Percentiles rank a stretch among this genome's conserved stretches.
Conservation (phyloP, 2,113 vertebrate species). For the Pterocles gutturalis region DNA sequence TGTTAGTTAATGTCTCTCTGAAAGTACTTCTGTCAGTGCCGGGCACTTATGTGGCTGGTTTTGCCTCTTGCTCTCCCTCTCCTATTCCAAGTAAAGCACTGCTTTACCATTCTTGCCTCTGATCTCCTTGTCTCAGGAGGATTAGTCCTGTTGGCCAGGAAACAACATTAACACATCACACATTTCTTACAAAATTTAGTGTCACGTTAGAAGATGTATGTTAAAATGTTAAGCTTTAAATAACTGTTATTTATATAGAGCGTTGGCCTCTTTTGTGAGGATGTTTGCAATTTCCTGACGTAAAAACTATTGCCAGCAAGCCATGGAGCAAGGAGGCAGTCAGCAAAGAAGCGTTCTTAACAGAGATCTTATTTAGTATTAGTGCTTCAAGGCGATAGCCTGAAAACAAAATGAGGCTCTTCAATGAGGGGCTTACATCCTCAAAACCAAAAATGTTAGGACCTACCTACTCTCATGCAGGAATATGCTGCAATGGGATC, state of each 20-base stretch:
- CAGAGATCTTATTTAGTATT: background rate
- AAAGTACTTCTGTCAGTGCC: background rate
- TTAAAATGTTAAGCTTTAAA: background rate
- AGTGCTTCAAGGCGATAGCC: background rate
- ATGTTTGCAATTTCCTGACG: background rate
- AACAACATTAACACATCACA: background rate
- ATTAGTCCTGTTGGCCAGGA: conserved; percentile 15
- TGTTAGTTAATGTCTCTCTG: background rate
- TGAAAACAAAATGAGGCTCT: background rate
- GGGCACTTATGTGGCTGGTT: background rate
- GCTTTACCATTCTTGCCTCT: background rate
- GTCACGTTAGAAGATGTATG: background rate
- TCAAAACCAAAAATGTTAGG: background rate
- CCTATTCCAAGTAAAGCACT: background rate
- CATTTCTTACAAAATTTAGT: background rate
- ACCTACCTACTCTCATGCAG: background rate
- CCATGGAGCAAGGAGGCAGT: background rate
- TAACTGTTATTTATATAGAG: background rate
- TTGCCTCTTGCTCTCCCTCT: background rate
- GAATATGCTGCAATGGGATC: background rate
- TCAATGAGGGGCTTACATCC: background rate
- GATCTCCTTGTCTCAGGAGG: background rate
- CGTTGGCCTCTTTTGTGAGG: background rate
- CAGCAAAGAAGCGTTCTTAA: background rate
- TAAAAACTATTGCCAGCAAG: background rate